Evolutionary conservation across 2,113 vertebrate genomes (phyloP), one percentile per base, ranked within the genome.

Genomic region (Suricata suricatta): DNA sequence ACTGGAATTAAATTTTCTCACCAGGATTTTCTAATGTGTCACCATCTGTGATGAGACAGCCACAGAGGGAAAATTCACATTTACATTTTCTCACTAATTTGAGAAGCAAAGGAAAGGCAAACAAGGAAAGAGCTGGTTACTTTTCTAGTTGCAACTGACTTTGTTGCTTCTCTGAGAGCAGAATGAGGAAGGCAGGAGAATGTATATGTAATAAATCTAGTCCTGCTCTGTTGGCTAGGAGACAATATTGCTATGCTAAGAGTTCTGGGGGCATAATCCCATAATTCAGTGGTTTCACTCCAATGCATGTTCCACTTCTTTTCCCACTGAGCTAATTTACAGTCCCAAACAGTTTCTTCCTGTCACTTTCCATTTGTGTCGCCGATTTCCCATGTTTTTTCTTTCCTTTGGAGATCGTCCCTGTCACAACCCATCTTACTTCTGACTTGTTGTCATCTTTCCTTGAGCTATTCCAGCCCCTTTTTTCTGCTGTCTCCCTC

Each of bases 301-400:
- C 93, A 98, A 17, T 1, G 60, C 95, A 21, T 97, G 93, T 96
- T 95, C 97, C 50, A 16, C 25, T 98, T 85, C 97, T 95, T 95
- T 98, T 98, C 97, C 96, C 91, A 25, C 77, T 19, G 88, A 98
- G 96, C 92, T 99, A 96, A 97, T 98, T 99, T 98, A 97, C 0
- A 66, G 97, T 98, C 97, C 93, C 88, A 97, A 97, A 86, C 97
- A 98, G 98, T 97, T 97, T 97, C 83, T 98, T 0, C 1, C 98
- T 98, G 98, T 99, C 98, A 98, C 92, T 98, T 99, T 85, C 93
- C 95, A 98, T 99, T 98, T 98, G 93, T 68, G 94, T 98, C 33
- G 52, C 92, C 38, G 21, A 87, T 44, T 96, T 96, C 83, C 83
- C 57, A 31, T 94, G 44, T 6, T 82, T 97, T 93, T 96, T 96